Percentiles rank a stretch among this genome's conserved stretches.
These are phyloP conservation scores for Lacanobia oleracea DNA, from an alignment of 2,888 invertebrate species.

Conservation along the genomic window DNA sequence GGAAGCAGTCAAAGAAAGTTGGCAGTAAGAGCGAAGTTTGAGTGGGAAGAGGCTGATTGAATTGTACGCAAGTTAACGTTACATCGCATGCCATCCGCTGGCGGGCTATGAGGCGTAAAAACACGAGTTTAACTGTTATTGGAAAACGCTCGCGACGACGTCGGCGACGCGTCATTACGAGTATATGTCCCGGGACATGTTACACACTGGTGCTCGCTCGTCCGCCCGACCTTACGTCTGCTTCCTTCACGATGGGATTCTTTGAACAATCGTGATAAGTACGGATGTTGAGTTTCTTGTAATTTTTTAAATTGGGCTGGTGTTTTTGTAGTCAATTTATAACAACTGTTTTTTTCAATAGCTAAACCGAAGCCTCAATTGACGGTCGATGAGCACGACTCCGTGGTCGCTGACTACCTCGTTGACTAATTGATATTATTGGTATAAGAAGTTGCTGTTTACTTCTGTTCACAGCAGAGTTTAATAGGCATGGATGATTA, in stretches of 20 bases:
- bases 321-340: background rate
- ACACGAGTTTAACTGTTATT: slow-evolving; percentile 64
- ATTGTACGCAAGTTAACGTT: slow-evolving; percentile 75
- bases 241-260: background rate
- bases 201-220: slow-evolving; percentile 26
- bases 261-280: background rate
- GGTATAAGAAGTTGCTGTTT: background rate
- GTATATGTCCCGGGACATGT: slow-evolving; percentile 39
- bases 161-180: slow-evolving; percentile 43
- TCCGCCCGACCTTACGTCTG: background rate
- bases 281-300: background rate
- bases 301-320: background rate
- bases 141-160: slow-evolving; percentile 57
- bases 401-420: background rate
- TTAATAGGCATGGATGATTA: no score
- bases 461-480: background rate
- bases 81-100: slow-evolving; percentile 61
- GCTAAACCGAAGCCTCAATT: background rate
- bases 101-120: slow-evolving; percentile 55
- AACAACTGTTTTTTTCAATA: no score
- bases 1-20: slow-evolving; percentile 83
- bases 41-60: slow-evolving; percentile 77
- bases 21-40: slow-evolving; percentile 77
- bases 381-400: background rate
- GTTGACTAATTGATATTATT: background rate